Conservation (phyloP, 2,888 invertebrate genomes). For the Bombylius discolor region DNA sequence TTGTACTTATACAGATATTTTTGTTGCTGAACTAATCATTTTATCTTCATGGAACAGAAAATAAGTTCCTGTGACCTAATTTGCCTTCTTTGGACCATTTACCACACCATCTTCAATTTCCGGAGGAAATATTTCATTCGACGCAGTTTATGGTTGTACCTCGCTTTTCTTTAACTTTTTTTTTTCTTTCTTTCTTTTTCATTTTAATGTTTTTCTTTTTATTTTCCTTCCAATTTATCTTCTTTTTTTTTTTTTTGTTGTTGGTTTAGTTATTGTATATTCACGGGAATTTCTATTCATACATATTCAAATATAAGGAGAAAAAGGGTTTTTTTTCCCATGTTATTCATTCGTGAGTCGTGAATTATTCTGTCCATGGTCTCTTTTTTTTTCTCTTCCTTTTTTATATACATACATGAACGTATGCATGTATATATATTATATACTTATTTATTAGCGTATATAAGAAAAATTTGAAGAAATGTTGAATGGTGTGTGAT, state of each 20-base stretch:
- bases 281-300: background rate
- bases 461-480: no score
- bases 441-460: no score
- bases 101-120: background rate
- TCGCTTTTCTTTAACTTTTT: background rate
- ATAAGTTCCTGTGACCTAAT: background rate
- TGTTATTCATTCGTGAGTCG: no score
- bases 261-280: no score
- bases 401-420: no score
- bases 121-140: conserved; percentile 3
- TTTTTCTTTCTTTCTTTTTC: background rate
- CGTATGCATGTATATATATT: no score
- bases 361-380: no score
- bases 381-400: no score
- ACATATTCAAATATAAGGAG: background rate
- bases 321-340: background rate
- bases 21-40: background rate
- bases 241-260: no score
- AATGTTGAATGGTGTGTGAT: no score
- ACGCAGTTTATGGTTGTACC: background rate
- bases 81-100: background rate
- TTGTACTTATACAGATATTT: background rate
- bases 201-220: background rate
- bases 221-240: no score
- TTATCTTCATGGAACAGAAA: background rate